Evolutionary conservation across 2,113 vertebrate species (phyloP), one percentile per base, ranked within the genome.

Genomic region (Rhombomys opimus): DNA sequence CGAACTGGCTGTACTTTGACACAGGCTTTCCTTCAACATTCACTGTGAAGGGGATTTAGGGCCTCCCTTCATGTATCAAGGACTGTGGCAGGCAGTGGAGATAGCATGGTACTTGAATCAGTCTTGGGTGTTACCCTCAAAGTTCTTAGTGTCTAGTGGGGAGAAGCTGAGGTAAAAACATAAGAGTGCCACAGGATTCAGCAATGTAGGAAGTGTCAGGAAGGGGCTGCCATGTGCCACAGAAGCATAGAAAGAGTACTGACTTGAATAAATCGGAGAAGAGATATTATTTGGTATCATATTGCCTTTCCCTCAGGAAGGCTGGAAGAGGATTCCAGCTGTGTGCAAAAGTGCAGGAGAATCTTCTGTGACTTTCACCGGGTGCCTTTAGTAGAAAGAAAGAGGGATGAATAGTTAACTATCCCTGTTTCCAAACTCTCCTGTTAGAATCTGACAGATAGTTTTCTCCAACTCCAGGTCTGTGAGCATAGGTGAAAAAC

Each of bases 1-100:
- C 80, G n/a, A 61, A 41, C 81, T 95, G 68, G 57, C 18, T 86
- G 17, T 68, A 41, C 41, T 89, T 94, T 76, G 68, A 92, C 23
- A 59, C 35, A 68, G 20, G 17, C 46, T 80, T 50, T 76, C 72
- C 75, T 61, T 96, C 91, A 67, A 2, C 32, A 73, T 86, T 72
- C 38, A 46, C 46, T 84, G 50, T 82, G 18, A 10, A 12, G 67
- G 75, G 92, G 91, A 61, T 89, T 86, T 50, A 86, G 70, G 95
- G 12, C 73, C 41, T 75, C 35, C 68, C n/a, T 86, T 13, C 12
- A 18, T 75, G 38, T 67, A n/a, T 52, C 46, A 54, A 41, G 32
- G 59, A 54, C 6, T 81, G 61, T 41, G 52, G 76, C 25, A 46
- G 78, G 25, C 87, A 32, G 68, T 35, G 7, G 2, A 11, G 32